Evolutionary conservation across 2,888 invertebrate genomes (phyloP).

Genomic region (Pandemis cinnamomeana): DNA sequence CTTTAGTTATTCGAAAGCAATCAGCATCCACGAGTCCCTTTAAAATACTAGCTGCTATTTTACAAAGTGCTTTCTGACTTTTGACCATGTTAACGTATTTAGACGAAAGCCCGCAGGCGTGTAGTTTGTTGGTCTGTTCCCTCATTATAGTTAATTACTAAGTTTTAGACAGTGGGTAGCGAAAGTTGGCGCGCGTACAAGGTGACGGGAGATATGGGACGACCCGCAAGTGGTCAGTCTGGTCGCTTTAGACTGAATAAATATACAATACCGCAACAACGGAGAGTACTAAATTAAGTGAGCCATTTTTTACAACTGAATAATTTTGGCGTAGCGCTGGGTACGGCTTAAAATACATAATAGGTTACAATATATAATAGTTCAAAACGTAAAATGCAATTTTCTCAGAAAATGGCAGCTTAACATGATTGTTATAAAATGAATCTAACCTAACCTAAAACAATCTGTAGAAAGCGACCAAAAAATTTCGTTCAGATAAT

Average conservation of each 20-base stretch:
- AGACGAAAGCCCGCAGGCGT: slow-evolving; percentile 4
- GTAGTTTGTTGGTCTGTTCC: slow-evolving; percentile 8
- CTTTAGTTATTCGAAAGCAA: no score
- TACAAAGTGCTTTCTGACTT: not conserved
- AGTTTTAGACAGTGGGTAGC: slow-evolving; percentile 11
- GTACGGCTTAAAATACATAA: no score
- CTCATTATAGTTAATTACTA: slow-evolving; percentile 27
- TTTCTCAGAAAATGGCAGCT: no score
- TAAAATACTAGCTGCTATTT: not conserved
- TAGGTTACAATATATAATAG: no score
- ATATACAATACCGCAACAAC: not conserved
- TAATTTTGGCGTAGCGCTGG: no score
- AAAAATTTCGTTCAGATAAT: no score
- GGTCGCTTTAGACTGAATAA: slow-evolving; percentile 8
- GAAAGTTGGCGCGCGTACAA: slow-evolving; percentile 17
- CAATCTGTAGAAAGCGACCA: no score
- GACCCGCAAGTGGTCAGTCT: slow-evolving; percentile 17
- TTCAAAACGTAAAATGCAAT: no score
- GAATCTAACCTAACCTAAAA: no score
- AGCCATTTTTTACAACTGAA: no score
- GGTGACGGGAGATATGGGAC: slow-evolving; percentile 22
- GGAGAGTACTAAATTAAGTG: not conserved
- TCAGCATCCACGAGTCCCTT: no score
- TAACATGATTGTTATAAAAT: no score
- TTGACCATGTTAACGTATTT: not conserved